Conservation (phyloP, 2,797 vertebrate species). For the Sebastes nivosus region DNA sequence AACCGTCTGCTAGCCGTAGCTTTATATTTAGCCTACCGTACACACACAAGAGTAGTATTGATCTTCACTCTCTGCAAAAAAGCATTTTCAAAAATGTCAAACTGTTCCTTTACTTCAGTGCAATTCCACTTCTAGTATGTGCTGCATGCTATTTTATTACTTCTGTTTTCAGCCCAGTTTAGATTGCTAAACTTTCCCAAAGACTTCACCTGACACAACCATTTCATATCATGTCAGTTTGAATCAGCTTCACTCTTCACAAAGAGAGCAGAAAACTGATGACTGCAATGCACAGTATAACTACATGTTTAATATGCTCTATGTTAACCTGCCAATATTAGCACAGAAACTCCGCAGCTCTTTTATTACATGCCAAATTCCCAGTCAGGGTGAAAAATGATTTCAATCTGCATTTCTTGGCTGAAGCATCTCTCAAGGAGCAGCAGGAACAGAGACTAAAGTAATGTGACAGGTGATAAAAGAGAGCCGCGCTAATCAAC, state of each 20-base stretch:
- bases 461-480: constrained; percentile 57
- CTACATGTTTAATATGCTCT: constrained; percentile 25
- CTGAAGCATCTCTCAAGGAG: constrained; percentile 24
- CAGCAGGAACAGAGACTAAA: constrained; percentile 24
- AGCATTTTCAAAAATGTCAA: not conserved
- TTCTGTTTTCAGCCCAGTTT: not conserved
- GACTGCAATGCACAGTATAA: not conserved
- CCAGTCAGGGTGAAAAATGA: constrained; percentile 48
- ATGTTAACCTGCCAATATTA: constrained; percentile 33
- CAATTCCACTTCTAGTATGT: not conserved
- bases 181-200: not conserved
- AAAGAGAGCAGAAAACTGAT: not conserved
- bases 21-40: not conserved
- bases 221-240: not conserved
- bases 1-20: not conserved
- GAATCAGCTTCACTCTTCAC: constrained; percentile 16
- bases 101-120: not conserved
- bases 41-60: not conserved
- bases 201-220: not conserved
- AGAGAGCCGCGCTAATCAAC: constrained; percentile 39
- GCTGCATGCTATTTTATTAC: not conserved
- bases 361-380: constrained; percentile 52
- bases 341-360: not conserved
- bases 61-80: not conserved
- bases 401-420: constrained; percentile 49